These are phyloP conservation scores for Onthophagus sagittarius DNA, from an alignment of 2,888 invertebrate genomes.

Conservation along the genomic window DNA sequence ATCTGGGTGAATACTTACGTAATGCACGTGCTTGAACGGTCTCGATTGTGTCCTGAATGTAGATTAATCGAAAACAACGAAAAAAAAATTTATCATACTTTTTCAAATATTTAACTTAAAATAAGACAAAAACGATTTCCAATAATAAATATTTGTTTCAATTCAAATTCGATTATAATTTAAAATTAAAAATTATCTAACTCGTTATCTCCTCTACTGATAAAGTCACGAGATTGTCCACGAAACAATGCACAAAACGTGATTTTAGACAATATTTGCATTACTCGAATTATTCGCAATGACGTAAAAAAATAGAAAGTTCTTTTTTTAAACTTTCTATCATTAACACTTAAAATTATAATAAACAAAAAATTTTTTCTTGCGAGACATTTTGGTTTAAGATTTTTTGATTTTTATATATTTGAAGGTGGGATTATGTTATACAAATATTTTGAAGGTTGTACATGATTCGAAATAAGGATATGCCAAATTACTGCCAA, in stretches of 20 bases:
- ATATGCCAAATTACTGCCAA: slow-evolving; percentile 24
- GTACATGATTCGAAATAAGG: slow-evolving; percentile 14
- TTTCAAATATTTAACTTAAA: background rate
- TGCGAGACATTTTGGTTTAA: slow-evolving; percentile 22
- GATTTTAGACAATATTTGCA: background rate
- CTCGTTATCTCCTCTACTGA: background rate
- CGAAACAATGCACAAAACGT: background rate
- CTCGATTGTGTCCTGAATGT: background rate
- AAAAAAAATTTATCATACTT: background rate
- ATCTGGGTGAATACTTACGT: background rate
- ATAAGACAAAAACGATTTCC: no score
- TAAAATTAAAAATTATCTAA: background rate
- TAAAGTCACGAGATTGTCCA: background rate
- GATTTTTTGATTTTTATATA: background rate
- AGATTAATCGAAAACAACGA: background rate
- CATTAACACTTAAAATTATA: background rate
- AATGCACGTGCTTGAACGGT: background rate
- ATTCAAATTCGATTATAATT: no score
- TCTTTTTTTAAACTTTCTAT: background rate
- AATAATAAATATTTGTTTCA: no score
- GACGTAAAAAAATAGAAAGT: background rate
- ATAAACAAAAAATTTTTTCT: background rate
- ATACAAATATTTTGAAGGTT: slow-evolving; percentile 23
- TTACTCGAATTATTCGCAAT: background rate
- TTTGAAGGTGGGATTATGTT: slow-evolving; percentile 26